Percentiles rank a stretch among this genome's conserved stretches.
phyloP scores from a whole-genome alignment of 2,113 vertebrate species.

The Ascaphus truei region DNA sequence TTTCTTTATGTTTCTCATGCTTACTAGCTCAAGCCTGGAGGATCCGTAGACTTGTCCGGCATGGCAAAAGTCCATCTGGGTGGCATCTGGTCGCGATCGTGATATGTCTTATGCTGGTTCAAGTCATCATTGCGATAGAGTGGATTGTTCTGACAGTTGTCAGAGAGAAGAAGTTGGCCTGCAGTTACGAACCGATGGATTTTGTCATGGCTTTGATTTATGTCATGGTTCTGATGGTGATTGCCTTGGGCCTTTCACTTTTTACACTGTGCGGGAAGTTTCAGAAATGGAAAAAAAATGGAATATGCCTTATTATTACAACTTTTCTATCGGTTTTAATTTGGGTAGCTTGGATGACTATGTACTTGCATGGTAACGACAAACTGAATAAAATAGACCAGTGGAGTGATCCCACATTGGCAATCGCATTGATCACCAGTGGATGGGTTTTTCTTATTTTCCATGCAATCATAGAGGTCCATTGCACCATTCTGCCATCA shows the following conservation, averaged over 20 bases:
- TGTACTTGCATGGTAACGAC: slow-evolving; percentile 86
- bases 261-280: slow-evolving; percentile 87
- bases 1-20: slow-evolving; percentile 90
- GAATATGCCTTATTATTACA: slow-evolving; percentile 78
- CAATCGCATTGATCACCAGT: slow-evolving; percentile 84
- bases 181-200: slow-evolving; percentile 85
- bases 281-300: slow-evolving; percentile 85
- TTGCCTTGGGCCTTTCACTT: slow-evolving; percentile 69
- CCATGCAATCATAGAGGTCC: slow-evolving; percentile 87
- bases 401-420: slow-evolving; percentile 87
- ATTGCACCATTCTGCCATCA: slow-evolving; percentile 78
- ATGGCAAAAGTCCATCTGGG: slow-evolving; percentile 77
- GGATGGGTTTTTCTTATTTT: slow-evolving; percentile 92
- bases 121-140: slow-evolving; percentile 87
- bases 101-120: slow-evolving; percentile 80
- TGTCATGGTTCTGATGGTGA: slow-evolving; percentile 77
- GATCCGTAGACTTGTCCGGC: slow-evolving; percentile 75
- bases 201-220: slow-evolving; percentile 87
- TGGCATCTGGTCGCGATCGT: slow-evolving; percentile 79
- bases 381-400: slow-evolving; percentile 69
- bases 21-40: slow-evolving; percentile 85
- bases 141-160: slow-evolving; percentile 89
- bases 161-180: slow-evolving; percentile 78
- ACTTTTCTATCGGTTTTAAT: slow-evolving; percentile 81
- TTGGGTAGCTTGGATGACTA: slow-evolving; percentile 91